Evolutionary conservation across 2,888 invertebrate species (phyloP).

Genomic region (Neoitamus cyanurus): DNA sequence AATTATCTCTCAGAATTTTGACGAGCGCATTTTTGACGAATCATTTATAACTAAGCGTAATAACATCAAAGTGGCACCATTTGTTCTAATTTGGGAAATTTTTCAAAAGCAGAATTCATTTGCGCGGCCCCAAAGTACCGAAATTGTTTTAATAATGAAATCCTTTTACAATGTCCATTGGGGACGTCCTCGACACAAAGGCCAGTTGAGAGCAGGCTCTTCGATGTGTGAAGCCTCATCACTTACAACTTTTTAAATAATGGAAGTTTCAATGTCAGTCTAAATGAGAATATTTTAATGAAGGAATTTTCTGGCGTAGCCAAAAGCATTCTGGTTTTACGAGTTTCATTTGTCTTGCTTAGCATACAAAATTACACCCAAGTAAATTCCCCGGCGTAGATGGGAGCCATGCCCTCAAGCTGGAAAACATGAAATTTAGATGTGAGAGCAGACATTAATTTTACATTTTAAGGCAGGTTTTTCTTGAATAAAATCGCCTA

Average conservation of each 20-base stretch:
- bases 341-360: conserved; percentile 5
- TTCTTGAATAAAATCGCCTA: neutral
- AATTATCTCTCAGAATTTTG: neutral
- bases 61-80: neutral
- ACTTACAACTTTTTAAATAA: conserved; percentile 5
- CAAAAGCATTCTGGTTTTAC: neutral
- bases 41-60: neutral
- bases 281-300: conserved; percentile 5
- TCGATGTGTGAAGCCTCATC: conserved; percentile 1
- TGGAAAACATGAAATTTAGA: neutral
- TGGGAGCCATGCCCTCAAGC: neutral
- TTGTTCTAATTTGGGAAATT: neutral
- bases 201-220: neutral
- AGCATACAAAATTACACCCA: conserved; percentile 5
- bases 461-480: neutral
- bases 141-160: neutral
- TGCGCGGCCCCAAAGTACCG: neutral
- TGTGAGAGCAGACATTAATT: neutral
- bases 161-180: neutral
- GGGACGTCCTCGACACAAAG: neutral
- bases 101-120: neutral
- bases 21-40: neutral
- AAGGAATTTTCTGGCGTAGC: conserved; percentile 5
- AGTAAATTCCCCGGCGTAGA: neutral
- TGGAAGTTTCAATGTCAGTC: conserved; percentile 1